phyloP scores from a whole-genome alignment of 1,140 invertebrate genomes.

The Apis mellifera region DNA sequence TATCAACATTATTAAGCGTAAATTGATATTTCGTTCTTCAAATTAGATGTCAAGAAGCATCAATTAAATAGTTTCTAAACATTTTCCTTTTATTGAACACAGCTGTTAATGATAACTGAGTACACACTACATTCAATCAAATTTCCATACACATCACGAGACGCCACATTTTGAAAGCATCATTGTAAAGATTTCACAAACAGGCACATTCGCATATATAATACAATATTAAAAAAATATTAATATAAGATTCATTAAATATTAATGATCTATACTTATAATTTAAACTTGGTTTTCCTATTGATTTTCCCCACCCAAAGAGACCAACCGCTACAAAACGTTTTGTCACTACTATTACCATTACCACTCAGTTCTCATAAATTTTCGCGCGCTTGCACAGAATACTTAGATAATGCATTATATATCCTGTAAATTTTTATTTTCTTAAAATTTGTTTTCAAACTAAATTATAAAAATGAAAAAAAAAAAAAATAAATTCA shows the following conservation, averaged over 20 bases:
- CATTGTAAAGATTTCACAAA: conserved; percentile 9
- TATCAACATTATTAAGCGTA: conserved; percentile 22
- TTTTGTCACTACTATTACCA: conserved; percentile 21
- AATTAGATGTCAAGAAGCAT: conserved; percentile 43
- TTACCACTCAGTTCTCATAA: conserved; percentile 17
- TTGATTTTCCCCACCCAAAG: conserved; percentile 73
- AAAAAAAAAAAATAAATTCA: neutral
- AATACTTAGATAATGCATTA: neutral
- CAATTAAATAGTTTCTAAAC: conserved; percentile 14
- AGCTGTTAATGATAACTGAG: conserved; percentile 23
- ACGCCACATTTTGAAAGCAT: conserved; percentile 8
- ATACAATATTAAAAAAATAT: conserved; percentile 21
- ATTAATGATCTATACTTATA: conserved; percentile 42
- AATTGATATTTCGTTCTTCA: neutral
- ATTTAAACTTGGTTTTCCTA: conserved; percentile 68
- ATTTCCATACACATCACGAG: conserved; percentile 3
- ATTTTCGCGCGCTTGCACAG: conserved; percentile 20
- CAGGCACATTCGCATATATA: neutral
- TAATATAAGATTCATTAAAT: conserved; percentile 7
- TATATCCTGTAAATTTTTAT: neutral
- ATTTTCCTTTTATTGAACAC: conserved; percentile 29
- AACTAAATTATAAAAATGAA: neutral
- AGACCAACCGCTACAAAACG: conserved; percentile 29
- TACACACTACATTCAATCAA: neutral
- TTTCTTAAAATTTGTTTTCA: neutral